Conservation (phyloP, 1,140 invertebrate genomes). For the Calliopsis andreniformis region DNA sequence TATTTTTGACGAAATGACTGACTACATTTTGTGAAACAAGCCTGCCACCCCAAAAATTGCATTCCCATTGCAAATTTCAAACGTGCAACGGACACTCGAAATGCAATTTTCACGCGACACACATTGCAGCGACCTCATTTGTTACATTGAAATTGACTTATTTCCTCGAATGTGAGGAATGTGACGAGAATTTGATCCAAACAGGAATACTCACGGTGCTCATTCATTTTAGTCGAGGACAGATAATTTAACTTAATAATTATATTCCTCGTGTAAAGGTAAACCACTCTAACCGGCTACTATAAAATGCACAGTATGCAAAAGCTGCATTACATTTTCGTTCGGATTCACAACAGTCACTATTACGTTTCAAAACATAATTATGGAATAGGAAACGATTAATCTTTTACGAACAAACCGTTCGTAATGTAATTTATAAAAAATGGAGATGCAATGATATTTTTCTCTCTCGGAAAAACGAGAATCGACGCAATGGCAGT, state of each 20-base stretch:
- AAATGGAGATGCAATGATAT: too few relatives aligned
- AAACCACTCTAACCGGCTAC: slow-evolving; percentile 11
- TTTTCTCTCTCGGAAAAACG: neutral
- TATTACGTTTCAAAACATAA: too few relatives aligned
- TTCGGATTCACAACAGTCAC: too few relatives aligned
- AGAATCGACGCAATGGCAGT: neutral
- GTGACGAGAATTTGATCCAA: neutral
- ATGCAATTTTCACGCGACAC: slow-evolving; percentile 32
- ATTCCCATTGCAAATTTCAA: neutral
- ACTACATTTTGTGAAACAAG: slow-evolving; percentile 4
- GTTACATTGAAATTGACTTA: slow-evolving; percentile 20
- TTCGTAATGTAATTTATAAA: too few relatives aligned
- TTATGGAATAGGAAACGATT: too few relatives aligned
- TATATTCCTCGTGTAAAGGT: slow-evolving; percentile 25
- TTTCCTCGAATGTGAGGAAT: slow-evolving; percentile 3
- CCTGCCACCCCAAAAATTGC: neutral
- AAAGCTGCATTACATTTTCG: slow-evolving; percentile 14
- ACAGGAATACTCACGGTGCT: neutral
- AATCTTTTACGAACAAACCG: too few relatives aligned
- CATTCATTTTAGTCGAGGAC: neutral
- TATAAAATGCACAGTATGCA: neutral
- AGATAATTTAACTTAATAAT: slow-evolving; percentile 38
- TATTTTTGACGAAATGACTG: neutral
- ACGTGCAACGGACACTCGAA: neutral
- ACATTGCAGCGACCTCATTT: slow-evolving; percentile 1